Evolutionary conservation across 2,113 vertebrate species (phyloP).

Genomic region (Vulpes vulpes): DNA sequence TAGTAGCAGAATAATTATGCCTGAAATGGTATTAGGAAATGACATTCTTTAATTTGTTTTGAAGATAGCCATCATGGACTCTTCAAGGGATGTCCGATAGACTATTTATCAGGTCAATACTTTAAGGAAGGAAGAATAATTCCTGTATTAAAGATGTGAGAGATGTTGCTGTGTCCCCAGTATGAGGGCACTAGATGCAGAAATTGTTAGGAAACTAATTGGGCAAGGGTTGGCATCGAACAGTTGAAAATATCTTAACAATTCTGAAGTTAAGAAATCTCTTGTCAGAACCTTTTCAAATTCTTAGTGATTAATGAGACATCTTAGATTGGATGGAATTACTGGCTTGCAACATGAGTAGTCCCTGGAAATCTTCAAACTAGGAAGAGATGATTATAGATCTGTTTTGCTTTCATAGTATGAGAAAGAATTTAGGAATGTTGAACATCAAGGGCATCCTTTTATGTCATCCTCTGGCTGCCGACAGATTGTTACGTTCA

Average conservation of each 20-base stretch:
- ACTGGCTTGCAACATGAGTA: constrained; percentile 35
- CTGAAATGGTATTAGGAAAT: background rate
- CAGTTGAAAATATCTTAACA: constrained; percentile 19
- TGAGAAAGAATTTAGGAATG: constrained; percentile 61
- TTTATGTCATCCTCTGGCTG: constrained; percentile 38
- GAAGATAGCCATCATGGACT: background rate
- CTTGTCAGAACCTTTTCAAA: constrained; percentile 49
- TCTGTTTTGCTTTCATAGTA: constrained; percentile 29
- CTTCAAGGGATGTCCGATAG: background rate
- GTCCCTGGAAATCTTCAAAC: constrained; percentile 64
- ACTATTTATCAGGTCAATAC: background rate
- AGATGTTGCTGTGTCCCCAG: background rate
- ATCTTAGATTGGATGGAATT: constrained; percentile 33
- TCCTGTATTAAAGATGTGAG: background rate
- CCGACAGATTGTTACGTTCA: constrained; percentile 45
- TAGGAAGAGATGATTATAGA: constrained; percentile 4
- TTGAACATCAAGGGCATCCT: constrained; percentile 34
- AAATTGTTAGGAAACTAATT: constrained; percentile 5
- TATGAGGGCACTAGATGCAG: background rate
- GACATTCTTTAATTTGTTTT: background rate
- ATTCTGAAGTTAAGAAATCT: background rate
- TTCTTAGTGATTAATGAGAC: constrained; percentile 37
- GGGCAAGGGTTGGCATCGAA: background rate
- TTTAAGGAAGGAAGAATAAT: background rate
- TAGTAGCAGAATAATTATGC: background rate